Evolutionary conservation across 2,113 vertebrate genomes (phyloP).

Genomic region (Nymphicus hollandicus): DNA sequence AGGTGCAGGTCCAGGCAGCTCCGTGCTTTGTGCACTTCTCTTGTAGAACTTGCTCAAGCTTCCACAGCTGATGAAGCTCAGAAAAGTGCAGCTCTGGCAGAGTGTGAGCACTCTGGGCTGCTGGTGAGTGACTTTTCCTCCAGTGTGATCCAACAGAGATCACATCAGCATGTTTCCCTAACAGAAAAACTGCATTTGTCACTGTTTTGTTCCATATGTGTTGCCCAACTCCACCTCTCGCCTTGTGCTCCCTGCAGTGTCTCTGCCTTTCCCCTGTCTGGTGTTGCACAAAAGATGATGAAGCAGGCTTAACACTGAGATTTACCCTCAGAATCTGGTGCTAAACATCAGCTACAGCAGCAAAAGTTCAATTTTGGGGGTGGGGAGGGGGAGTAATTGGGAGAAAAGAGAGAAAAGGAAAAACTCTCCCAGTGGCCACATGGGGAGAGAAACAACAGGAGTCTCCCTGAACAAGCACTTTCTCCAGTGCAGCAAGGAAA

Average conservation of each 20-base stretch:
- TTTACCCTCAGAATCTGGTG: neutral
- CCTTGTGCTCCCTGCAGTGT: neutral
- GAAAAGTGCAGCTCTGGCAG: conserved; percentile 81
- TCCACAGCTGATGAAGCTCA: conserved; percentile 75
- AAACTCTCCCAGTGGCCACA: neutral
- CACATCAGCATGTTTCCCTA: neutral
- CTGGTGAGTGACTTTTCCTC: conserved; percentile 74
- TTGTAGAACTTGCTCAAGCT: conserved; percentile 84
- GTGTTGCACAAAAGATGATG: accelerated
- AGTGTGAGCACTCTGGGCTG: conserved; percentile 85
- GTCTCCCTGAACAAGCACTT: neutral
- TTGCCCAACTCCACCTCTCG: accelerated
- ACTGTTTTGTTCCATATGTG: neutral
- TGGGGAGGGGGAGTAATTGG: neutral
- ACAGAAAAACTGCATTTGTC: neutral
- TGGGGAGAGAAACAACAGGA: neutral
- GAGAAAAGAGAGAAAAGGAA: neutral
- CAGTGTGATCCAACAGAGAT: neutral
- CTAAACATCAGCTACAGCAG: neutral
- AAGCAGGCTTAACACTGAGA: neutral
- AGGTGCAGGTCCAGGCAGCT: neutral
- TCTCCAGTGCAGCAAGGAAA: neutral
- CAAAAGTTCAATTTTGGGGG: accelerated
- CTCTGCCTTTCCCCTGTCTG: accelerated
- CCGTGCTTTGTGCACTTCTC: neutral